Conservation (phyloP, 2,888 invertebrate species). For the Platerodrilus igneus region DNA sequence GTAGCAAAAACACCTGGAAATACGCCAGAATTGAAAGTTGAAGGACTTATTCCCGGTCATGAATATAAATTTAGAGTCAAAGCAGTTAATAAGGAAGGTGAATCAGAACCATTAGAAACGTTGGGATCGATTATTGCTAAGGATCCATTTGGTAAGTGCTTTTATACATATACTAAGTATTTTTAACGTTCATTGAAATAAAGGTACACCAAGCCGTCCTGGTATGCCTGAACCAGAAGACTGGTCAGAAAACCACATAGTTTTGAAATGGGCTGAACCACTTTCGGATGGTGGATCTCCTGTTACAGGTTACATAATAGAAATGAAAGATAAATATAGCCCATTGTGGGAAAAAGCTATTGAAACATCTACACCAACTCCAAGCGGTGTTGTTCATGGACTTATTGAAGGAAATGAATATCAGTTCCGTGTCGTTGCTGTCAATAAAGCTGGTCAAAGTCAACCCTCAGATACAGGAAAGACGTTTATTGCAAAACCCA, state of each 20-base stretch:
- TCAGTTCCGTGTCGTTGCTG: constrained; percentile 91
- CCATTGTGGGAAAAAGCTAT: constrained; percentile 90
- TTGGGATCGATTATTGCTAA: constrained; percentile 86
- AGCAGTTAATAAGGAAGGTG: constrained; percentile 92
- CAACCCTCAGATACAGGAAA: constrained; percentile 87
- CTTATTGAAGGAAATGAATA: constrained; percentile 94
- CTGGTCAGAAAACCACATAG: constrained; percentile 90
- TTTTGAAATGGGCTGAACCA: constrained; percentile 87
- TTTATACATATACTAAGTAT: constrained; percentile 5
- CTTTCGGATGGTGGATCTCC: constrained; percentile 90
- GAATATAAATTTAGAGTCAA: constrained; percentile 94
- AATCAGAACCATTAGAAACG: constrained; percentile 93
- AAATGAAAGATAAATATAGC: constrained; percentile 89
- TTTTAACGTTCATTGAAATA: constrained; percentile 15
- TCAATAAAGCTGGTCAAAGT: constrained; percentile 93
- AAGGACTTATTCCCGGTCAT: constrained; percentile 85
- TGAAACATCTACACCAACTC: constrained; percentile 71
- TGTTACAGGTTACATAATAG: constrained; percentile 87
- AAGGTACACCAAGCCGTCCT: constrained; percentile 82
- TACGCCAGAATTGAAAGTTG: constrained; percentile 81
- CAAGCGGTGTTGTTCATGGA: constrained; percentile 79
- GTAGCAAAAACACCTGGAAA: constrained; percentile 75
- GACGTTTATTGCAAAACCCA: constrained; percentile 78
- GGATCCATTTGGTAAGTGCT: constrained; percentile 84
- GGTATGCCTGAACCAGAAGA: constrained; percentile 87